Evolutionary conservation across 2,797 vertebrate species (phyloP).

Genomic region (Sylvia borin): DNA sequence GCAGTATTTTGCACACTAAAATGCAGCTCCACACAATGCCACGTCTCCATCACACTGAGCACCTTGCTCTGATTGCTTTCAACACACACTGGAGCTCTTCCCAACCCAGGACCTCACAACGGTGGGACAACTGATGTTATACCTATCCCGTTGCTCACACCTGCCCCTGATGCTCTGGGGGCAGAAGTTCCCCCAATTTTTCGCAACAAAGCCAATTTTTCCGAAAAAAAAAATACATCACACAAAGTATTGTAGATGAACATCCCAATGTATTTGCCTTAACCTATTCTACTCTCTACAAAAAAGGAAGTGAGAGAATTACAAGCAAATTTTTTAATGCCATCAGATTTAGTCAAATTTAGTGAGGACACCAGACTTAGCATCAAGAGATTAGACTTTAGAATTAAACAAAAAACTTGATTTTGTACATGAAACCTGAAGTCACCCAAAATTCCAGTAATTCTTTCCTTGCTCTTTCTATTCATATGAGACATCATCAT

Average conservation of each 20-base stretch:
- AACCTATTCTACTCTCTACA: not conserved
- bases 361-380: not conserved
- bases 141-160: rapidly evolving
- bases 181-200: not conserved
- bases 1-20: not conserved
- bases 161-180: not conserved
- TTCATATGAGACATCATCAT: not conserved
- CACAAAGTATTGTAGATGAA: not conserved
- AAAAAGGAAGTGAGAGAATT: not conserved
- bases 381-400: not conserved
- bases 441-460: not conserved
- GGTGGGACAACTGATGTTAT: not conserved
- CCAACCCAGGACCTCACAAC: rapidly evolving
- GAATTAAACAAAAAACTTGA: not conserved
- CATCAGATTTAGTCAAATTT: not conserved
- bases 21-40: not conserved
- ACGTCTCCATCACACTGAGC: rapidly evolving
- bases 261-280: rapidly evolving
- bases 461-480: not conserved
- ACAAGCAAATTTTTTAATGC: not conserved
- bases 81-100: rapidly evolving
- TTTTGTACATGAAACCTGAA: not conserved
- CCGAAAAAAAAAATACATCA: not conserved
- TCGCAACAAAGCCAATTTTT: not conserved
- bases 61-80: not conserved